phyloP scores from a whole-genome alignment of 2,113 vertebrate species.

The Callorhinus ursinus region DNA sequence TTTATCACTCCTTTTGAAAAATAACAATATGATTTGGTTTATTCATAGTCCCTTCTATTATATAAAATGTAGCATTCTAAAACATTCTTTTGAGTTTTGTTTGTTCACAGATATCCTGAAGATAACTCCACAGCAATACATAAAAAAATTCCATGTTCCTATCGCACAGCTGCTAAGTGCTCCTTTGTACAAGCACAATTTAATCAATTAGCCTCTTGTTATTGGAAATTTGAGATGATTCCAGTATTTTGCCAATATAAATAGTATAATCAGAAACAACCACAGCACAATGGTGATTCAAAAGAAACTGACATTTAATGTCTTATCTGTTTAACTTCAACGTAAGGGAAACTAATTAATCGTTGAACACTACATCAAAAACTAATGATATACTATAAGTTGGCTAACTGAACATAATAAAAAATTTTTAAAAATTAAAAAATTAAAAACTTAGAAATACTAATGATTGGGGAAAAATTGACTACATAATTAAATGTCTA shows the following conservation, averaged over 20 bases:
- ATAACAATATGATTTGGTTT: neutral
- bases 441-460: neutral
- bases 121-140: neutral
- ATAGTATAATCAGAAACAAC: neutral
- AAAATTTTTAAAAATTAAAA: neutral
- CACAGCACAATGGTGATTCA: neutral
- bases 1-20: neutral
- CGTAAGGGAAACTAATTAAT: neutral
- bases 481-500: neutral
- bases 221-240: neutral
- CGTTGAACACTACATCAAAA: too few relatives aligned
- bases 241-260: neutral
- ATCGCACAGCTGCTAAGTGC: neutral
- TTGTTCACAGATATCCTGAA: neutral
- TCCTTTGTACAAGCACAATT: rapidly evolving
- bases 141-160: neutral
- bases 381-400: too few relatives aligned
- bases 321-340: neutral
- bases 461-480: neutral
- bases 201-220: neutral
- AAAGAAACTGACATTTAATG: neutral
- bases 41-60: neutral
- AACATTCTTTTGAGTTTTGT: neutral
- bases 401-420: too few relatives aligned
- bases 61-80: neutral